Percentiles rank a stretch among this genome's conserved stretches.
Conservation (phyloP, 2,113 vertebrate species). For the Cromileptes altivelis region DNA sequence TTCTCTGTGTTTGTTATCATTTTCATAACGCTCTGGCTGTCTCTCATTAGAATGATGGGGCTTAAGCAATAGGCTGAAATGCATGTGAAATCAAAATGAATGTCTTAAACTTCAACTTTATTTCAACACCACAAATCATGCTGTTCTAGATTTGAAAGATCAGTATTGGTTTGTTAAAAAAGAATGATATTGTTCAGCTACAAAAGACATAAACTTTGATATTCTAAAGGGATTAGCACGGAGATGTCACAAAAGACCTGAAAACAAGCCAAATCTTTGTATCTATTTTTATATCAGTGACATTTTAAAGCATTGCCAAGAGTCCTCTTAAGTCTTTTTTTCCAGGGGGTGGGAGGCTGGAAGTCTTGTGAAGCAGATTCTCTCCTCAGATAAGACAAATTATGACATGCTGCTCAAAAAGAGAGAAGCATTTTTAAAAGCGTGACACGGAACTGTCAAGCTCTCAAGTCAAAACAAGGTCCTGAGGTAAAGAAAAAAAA, state of each 20-base stretch:
- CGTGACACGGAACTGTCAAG: constrained; percentile 54
- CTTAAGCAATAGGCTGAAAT: constrained; percentile 11
- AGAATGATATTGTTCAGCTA: neutral
- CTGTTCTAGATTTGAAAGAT: neutral
- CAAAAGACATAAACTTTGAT: constrained; percentile 33
- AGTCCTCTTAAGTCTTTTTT: constrained; percentile 33
- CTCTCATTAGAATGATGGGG: constrained; percentile 22
- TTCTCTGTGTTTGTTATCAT: neutral
- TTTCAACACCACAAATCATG: constrained; percentile 6
- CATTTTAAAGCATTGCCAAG: constrained; percentile 46
- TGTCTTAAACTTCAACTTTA: constrained; percentile 12
- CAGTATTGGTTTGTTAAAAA: constrained; percentile 8
- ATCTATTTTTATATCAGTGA: constrained; percentile 60
- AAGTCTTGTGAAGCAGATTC: constrained; percentile 26
- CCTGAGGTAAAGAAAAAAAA: neutral
- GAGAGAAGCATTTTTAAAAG: constrained; percentile 27
- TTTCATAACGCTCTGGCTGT: constrained; percentile 21
- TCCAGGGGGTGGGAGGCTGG: neutral
- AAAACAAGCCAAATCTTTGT: constrained; percentile 7
- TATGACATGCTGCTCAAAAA: constrained; percentile 34
- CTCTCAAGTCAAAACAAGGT: constrained; percentile 35
- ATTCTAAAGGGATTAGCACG: constrained; percentile 12
- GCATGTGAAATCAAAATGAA: constrained; percentile 22
- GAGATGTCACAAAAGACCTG: constrained; percentile 28
- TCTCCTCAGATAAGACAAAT: constrained; percentile 42